These are phyloP conservation scores for Candoia aspera DNA, from an alignment of 2,113 vertebrate genomes.

Conservation along the genomic window DNA sequence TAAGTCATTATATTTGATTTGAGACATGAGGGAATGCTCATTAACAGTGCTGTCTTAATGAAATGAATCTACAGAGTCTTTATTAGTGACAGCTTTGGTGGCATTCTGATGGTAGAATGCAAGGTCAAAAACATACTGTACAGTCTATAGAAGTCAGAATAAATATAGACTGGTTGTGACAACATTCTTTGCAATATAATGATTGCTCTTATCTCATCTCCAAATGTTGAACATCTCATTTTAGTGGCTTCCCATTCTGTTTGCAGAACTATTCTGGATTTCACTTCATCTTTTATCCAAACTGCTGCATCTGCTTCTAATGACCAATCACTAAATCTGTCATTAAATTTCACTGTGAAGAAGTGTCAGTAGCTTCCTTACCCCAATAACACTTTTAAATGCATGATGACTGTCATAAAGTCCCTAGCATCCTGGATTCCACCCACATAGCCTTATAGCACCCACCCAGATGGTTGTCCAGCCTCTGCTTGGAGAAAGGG, in stretches of 20 bases:
- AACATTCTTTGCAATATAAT: background rate
- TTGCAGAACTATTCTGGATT: background rate
- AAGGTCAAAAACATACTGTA: background rate
- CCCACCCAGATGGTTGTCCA: background rate
- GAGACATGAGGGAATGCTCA: background rate
- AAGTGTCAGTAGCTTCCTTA: background rate
- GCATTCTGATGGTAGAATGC: background rate
- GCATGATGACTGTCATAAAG: background rate
- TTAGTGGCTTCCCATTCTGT: too few relatives aligned
- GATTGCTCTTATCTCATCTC: background rate
- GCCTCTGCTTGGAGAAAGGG: background rate
- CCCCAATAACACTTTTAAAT: background rate
- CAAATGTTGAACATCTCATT: background rate
- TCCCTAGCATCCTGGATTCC: background rate
- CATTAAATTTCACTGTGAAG: background rate
- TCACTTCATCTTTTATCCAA: background rate
- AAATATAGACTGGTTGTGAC: background rate
- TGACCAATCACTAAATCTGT: background rate
- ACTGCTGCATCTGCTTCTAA: background rate
- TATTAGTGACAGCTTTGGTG: background rate
- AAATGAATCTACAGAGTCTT: background rate
- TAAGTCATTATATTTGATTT: background rate
- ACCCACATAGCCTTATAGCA: background rate
- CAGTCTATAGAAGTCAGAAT: background rate
- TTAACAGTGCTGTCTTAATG: background rate